Evolutionary conservation across 2,113 vertebrate species (phyloP), one percentile per base, ranked within the genome.

Genomic region (Sarotherodon lohbergeri): DNA sequence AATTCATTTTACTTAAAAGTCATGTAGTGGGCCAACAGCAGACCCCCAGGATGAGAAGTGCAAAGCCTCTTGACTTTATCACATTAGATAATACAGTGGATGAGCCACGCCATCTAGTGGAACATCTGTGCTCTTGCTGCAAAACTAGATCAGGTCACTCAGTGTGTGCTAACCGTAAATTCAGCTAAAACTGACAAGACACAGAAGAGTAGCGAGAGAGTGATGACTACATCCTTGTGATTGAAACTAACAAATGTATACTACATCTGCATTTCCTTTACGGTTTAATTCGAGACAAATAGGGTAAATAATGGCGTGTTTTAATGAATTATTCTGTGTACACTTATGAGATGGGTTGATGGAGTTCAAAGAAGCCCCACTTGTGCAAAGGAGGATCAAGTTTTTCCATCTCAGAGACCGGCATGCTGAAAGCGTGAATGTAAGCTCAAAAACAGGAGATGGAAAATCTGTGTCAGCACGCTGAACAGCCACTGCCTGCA

Each of bases 401-500:
- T 82, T 90, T 93, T 93, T 87, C 86, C 88, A 79, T 71, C 61
- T 80, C n/a, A 12, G 66, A 81, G 84, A 87, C 87, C 83, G 80
- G 86, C 80, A 46, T 85, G 80, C 66, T 73, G 39, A 88, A 91
- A 86, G 43, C 29, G 22, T 88, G 63, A 41, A 43, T 80, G 82
- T 73, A 63, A 88, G 82, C 84, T 84, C 36, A 22, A 85, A 36
- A 24, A 81, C 79, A 87, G 76, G 91, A 88, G 84, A 80, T 85
- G 90, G 89, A 93, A 93, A 93, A 93, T 95, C 80, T 88, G 86
- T 94, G 95, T 95, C 94, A 95, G 94, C 91, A 83, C 50, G 41
- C 41, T 81, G 78, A 84, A 59, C 46, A 76, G 73, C 84, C 63
- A 13, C 92, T 16, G 90, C 86, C 83, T 88, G 91, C 90, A 79